Conservation (phyloP, 2,888 invertebrate species). For the Caenorhabditis becei region DNA sequence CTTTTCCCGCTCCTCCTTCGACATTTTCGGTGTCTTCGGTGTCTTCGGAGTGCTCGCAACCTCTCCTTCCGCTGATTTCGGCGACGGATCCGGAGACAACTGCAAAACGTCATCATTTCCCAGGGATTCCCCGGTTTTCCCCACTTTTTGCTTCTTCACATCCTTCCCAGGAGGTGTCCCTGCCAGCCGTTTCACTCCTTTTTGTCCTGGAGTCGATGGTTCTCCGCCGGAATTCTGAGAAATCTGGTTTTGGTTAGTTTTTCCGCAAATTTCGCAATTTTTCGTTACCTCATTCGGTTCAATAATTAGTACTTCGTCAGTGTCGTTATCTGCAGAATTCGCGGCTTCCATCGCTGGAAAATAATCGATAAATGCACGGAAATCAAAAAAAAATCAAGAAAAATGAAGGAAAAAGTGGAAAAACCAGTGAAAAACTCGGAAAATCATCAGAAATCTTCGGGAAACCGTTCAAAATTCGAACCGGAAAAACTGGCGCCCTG, state of each 20-base stretch:
- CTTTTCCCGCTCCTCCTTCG: constrained; percentile 60
- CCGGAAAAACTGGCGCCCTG: constrained; percentile 23
- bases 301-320: constrained; percentile 3
- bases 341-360: constrained; percentile 24
- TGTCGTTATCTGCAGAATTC: constrained; percentile 5
- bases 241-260: not conserved
- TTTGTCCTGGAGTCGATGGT: constrained; percentile 19
- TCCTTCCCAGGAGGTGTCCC: constrained; percentile 30
- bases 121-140: no score
- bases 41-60: constrained; percentile 50
- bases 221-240: constrained; percentile 20
- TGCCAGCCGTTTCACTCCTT: constrained; percentile 56
- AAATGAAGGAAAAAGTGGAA: constrained; percentile 4
- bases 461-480: constrained; percentile 23
- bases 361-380: not conserved
- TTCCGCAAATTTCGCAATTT: not conserved
- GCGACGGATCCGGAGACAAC: constrained; percentile 21
- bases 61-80: constrained; percentile 3
- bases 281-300: constrained; percentile 36
- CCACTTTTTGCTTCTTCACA: constrained; percentile 48
- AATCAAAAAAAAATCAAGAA: constrained; percentile 3
- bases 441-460: not conserved
- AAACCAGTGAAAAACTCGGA: constrained; percentile 3
- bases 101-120: not conserved
- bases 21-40: constrained; percentile 54